These are phyloP conservation scores for Zosterops lateralis DNA, from an alignment of 2,113 vertebrate genomes.

Conservation along the genomic window DNA sequence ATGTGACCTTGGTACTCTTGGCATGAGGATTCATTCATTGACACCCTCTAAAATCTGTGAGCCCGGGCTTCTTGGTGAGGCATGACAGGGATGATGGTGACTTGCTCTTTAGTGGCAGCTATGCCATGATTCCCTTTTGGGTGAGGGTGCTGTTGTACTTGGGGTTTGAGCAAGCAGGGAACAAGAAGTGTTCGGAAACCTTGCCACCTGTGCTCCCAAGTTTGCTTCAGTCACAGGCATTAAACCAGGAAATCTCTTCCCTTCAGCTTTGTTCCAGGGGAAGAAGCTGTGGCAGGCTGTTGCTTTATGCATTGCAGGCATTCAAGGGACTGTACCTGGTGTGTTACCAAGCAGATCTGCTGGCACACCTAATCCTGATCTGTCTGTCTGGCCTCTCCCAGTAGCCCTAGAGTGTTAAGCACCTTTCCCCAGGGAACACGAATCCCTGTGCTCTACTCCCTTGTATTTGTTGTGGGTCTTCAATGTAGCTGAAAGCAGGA, in stretches of 20 bases:
- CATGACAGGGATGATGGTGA: rapidly evolving
- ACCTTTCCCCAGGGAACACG: rapidly evolving
- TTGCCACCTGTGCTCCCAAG: background rate
- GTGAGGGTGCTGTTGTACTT: background rate
- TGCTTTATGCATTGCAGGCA: rapidly evolving
- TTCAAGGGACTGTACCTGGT: background rate
- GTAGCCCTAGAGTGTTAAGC: background rate
- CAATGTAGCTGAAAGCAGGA: background rate
- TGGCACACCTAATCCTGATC: background rate
- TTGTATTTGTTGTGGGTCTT: background rate
- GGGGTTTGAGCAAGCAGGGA: background rate
- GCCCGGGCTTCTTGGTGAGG: background rate
- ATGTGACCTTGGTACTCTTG: background rate
- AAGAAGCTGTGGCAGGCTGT: background rate
- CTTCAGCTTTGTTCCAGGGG: background rate
- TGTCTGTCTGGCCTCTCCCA: rapidly evolving
- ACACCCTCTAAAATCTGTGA: background rate
- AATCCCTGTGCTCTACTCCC: rapidly evolving
- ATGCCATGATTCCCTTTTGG: rapidly evolving
- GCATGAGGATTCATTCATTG: rapidly evolving
- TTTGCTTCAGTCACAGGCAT: background rate
- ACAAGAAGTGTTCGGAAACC: background rate
- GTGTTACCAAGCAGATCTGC: background rate
- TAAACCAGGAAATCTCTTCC: background rate
- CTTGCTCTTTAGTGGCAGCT: background rate